Evolutionary conservation across 2,797 vertebrate species (phyloP).

Genomic region (Valencia hispanica): DNA sequence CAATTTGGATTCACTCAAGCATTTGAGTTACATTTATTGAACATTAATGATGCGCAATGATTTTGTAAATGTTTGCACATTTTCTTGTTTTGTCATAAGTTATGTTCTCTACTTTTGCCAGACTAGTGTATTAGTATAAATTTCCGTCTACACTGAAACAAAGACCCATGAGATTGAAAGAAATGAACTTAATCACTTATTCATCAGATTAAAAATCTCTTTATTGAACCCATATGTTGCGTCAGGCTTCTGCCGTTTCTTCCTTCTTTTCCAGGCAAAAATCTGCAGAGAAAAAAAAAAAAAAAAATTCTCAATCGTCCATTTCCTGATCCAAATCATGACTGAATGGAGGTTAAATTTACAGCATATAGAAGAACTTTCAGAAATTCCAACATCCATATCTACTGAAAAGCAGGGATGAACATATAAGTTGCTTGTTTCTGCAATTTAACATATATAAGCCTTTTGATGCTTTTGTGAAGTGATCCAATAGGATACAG

Average conservation of each 20-base stretch:
- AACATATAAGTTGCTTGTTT: not conserved
- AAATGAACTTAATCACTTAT: not conserved
- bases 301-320: not conserved
- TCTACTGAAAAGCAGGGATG: not conserved
- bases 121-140: not conserved
- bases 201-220: not conserved
- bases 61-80: not conserved
- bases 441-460: not conserved
- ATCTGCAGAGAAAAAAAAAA: constrained; percentile 23
- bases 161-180: not conserved
- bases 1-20: not conserved
- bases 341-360: not conserved
- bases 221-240: not conserved
- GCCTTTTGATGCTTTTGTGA: not conserved
- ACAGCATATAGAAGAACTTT: not conserved
- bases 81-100: not conserved
- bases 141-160: not conserved
- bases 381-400: not conserved
- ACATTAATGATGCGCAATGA: not conserved
- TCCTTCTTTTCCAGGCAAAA: constrained; percentile 18
- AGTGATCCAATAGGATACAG: not conserved
- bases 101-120: not conserved
- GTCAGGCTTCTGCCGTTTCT: not conserved
- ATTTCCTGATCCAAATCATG: not conserved
- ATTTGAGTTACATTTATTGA: not conserved